Percentiles rank a stretch among this genome's conserved stretches.
These are phyloP conservation scores for Brienomyrus brachyistius DNA, from an alignment of 2,113 vertebrate genomes.

Conservation along the genomic window DNA sequence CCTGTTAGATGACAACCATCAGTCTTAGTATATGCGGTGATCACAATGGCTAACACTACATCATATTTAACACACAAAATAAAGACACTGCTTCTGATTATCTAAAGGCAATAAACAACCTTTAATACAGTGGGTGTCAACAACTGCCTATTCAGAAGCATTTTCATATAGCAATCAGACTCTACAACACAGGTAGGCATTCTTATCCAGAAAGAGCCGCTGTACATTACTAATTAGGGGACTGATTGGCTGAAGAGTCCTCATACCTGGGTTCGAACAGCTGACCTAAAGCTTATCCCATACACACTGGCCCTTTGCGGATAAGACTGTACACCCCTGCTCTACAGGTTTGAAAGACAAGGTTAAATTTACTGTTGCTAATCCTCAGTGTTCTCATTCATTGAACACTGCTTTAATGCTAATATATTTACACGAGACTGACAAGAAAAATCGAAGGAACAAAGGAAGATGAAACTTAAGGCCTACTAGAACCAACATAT, in stretches of 20 bases:
- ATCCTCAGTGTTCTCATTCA: neutral
- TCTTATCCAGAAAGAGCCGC: too few relatives aligned
- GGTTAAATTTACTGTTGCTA: neutral
- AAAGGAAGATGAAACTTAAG: neutral
- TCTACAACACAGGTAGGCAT: too few relatives aligned
- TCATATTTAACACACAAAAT: neutral
- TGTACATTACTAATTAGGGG: too few relatives aligned
- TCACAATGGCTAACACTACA: neutral
- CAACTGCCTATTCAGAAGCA: neutral
- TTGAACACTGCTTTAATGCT: neutral
- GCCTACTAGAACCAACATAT: neutral
- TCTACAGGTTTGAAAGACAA: neutral
- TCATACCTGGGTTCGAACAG: too few relatives aligned
- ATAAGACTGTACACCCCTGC: neutral
- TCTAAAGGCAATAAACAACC: neutral
- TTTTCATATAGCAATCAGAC: neutral
- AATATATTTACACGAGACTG: neutral
- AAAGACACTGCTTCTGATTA: neutral
- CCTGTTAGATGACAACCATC: neutral
- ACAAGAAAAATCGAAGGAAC: neutral
- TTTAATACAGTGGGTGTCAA: neutral
- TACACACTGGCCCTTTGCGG: neutral
- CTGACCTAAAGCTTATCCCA: neutral
- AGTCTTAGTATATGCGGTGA: neutral
- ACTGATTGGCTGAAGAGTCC: too few relatives aligned